phyloP scores from a whole-genome alignment of 92 coral and sea anemone genomes.

The Diadumene lineata region DNA sequence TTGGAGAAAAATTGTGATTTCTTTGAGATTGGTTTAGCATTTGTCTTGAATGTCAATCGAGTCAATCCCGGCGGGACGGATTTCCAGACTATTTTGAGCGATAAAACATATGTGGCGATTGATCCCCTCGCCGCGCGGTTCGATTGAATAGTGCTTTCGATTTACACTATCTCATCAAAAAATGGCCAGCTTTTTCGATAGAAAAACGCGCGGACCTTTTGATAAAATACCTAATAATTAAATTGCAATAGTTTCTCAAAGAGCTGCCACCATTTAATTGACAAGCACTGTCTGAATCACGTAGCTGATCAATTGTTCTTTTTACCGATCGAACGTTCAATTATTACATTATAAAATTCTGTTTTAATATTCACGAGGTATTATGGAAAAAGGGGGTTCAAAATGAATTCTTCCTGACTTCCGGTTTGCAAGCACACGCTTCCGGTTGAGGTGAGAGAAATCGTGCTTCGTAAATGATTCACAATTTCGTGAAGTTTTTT shows the following conservation, averaged over 20 bases:
- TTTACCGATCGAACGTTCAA: conserved; percentile 17
- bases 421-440: conserved; percentile 68
- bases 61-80: background rate
- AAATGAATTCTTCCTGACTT: conserved; percentile 25
- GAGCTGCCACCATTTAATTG: conserved; percentile 3
- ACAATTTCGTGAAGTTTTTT: conserved; percentile 12
- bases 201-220: background rate
- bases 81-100: conserved; percentile 7
- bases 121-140: too few relatives aligned
- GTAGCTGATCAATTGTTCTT: conserved; percentile 12
- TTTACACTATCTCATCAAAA: background rate
- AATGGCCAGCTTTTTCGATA: background rate
- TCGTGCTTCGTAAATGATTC: background rate
- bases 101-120: conserved; percentile 12
- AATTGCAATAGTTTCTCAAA: conserved; percentile 1
- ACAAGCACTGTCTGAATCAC: conserved; percentile 6
- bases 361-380: background rate
- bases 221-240: conserved; percentile 5
- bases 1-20: conserved; percentile 12
- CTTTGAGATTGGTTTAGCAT: conserved; percentile 22
- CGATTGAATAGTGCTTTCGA: background rate
- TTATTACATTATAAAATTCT: background rate
- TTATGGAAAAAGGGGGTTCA: background rate
- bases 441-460: conserved; percentile 54
- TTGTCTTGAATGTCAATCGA: conserved; percentile 5